Evolutionary conservation across 2,113 vertebrate genomes (phyloP), one percentile per base, ranked within the genome.

Genomic region (Python bivittatus): DNA sequence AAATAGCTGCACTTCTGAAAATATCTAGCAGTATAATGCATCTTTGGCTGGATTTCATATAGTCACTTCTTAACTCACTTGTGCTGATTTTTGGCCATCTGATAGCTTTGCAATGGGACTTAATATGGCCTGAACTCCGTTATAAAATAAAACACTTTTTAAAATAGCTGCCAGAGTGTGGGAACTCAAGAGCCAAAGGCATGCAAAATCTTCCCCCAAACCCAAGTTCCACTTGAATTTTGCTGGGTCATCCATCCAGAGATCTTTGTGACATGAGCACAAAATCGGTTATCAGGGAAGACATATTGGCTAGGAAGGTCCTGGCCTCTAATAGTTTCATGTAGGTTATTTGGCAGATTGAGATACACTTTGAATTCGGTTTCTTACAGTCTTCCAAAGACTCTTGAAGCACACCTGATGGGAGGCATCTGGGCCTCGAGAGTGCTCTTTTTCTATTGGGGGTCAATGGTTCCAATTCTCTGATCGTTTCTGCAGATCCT

Each of bases 361-460:
- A 90, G 90, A 93, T 92, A 90, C 94, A 93, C 25, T 68, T 92
- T 64, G 68, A 95, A 84, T 84, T 90, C 27, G 52, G 60, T 54
- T 61, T 61, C 64, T 61, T 84, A 84, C 29, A 58, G 11, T n/a
- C 44, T 88, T 64, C 25, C 88, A 94, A 93, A 52, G 56, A 86
- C 64, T 84, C 84, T 61, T 60, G 13, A 85, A 94, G 88, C 84
- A 79, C n/a, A 91, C 52, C 90, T 84, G 93, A 53, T 93, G 48
- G 38, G 89, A 89, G 52, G 92, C 91, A 95, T 91, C 25, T 92
- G 4, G 60, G 93, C 92, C 93, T 88, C 92, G 48, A 94, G 91
- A 92, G 91, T 27, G 91, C 94, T 94, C 88, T 94, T 94, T 72
- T 95, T 94, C 94, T 96, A 92, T 91, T 92, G 91, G 56, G 29